Base-by-base conservation (phyloP, 1,140 invertebrate species). In the Parasteatoda tepidariorum region DNA sequence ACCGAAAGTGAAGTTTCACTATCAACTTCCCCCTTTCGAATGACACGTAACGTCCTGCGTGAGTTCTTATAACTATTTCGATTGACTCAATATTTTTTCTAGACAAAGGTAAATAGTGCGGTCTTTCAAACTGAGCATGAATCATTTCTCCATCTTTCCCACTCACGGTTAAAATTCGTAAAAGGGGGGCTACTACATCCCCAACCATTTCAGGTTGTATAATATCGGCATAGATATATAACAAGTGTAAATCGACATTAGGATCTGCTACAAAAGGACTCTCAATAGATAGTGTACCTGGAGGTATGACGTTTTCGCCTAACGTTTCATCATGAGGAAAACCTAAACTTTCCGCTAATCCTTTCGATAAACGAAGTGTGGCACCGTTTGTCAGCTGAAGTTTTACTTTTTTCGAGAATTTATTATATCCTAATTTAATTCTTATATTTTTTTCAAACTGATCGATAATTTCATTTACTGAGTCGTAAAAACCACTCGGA, bases 21-120 rank as follows among this genome's bases (percentile, higher is more conserved):
- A 57, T 34, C 9, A 57, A 41, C 22, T 28, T 30, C 18, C 34
- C 61, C 2, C 61, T 9, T 54, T 66, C 75, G 33, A 78, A 66
- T 30, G 75, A 57, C 13, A 66, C 28, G 26, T 38, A 31, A 7
- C 24, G 11, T 13, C 61, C 75, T 0, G 41, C 7, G 34, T 78
- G 22, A 11, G 22, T 11, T 22, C 75, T 41, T 28, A 67, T 66
- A 78, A 31, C 61, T 15, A 78, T 66, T 54, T 78, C 34, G 15
- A 78, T 34, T 26, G 75, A 38, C 26, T 78, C 22, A 66, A 78
- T 30, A 15, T 48, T 15, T 64, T 41, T 41, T 41, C 38, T 41
- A 13, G 13, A 41, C 5, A 41, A 13, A 54, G 26, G 9, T 54
- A 30, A 15, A 13, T 70, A 54, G 18, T 48, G 67, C 0, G 34